Evolutionary conservation across 2,113 vertebrate genomes (phyloP).

Genomic region (Pseudorhombus dupliciocellatus): DNA sequence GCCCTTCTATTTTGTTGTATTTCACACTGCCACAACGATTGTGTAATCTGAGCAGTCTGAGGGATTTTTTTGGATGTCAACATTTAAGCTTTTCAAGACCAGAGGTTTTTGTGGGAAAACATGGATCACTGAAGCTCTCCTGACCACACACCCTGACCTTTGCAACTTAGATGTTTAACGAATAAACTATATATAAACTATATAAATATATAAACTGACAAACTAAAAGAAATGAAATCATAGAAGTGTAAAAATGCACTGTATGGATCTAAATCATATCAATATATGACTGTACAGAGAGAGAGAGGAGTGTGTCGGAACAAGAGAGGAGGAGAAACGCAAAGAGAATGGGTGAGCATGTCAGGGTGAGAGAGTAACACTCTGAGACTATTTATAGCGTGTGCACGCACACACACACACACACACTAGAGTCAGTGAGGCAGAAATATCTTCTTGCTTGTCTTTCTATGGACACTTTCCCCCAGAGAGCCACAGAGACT

Average conservation of each 20-base stretch:
- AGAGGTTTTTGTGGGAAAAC: no score
- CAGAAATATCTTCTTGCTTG: slow-evolving; percentile 64
- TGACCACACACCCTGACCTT: neutral
- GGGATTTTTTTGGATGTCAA: no score
- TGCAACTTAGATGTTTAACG: neutral
- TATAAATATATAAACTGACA: no score
- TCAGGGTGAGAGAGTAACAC: slow-evolving; percentile 58
- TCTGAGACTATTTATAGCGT: slow-evolving; percentile 70
- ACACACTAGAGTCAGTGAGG: slow-evolving; percentile 54
- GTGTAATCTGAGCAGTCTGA: no score
- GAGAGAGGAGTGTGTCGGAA: slow-evolving; percentile 10
- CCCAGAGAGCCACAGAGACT: slow-evolving; percentile 49
- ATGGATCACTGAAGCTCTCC: no score
- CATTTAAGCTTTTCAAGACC: no score
- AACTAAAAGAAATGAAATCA: neutral
- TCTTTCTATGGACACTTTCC: slow-evolving; percentile 58
- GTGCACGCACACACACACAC: slow-evolving; percentile 32
- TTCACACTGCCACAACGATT: no score
- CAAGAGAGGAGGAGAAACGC: slow-evolving; percentile 11
- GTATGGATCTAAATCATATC: no score
- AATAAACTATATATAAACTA: no score
- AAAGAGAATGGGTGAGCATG: slow-evolving; percentile 37
- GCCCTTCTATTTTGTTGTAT: no score
- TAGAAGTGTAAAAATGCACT: neutral
- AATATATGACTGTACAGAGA: neutral